phyloP scores from a whole-genome alignment of 2,113 vertebrate species.

The Cyprinodon brontotheroides region DNA sequence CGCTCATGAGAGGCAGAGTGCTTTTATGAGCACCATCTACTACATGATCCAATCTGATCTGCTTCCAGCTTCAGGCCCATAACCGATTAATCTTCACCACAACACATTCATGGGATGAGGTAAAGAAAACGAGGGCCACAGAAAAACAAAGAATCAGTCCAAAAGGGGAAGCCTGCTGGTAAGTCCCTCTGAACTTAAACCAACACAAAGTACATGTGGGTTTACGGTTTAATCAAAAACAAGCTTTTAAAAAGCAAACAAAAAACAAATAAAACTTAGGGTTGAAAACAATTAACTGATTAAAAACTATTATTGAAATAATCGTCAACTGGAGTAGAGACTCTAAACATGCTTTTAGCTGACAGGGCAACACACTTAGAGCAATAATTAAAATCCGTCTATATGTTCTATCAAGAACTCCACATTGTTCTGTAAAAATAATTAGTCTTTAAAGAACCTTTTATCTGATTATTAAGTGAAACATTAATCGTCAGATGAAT shows the following conservation, averaged over 20 bases:
- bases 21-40: slow-evolving; percentile 61
- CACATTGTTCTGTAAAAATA: too few relatives aligned
- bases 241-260: slow-evolving; percentile 22
- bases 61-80: slow-evolving; percentile 35
- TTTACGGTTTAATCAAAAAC: slow-evolving; percentile 51
- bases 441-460: too few relatives aligned
- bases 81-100: slow-evolving; percentile 45
- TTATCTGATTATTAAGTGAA: too few relatives aligned
- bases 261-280: too few relatives aligned
- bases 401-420: too few relatives aligned
- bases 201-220: slow-evolving; percentile 56
- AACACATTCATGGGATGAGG: slow-evolving; percentile 56
- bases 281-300: too few relatives aligned
- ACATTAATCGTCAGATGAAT: too few relatives aligned
- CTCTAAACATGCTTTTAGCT: too few relatives aligned
- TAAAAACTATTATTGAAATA: too few relatives aligned
- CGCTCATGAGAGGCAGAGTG: slow-evolving; percentile 20
- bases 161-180: slow-evolving; percentile 22
- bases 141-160: slow-evolving; percentile 20
- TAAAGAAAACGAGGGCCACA: slow-evolving; percentile 46
- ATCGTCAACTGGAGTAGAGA: too few relatives aligned
- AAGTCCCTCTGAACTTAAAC: slow-evolving; percentile 37
- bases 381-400: too few relatives aligned
- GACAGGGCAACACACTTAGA: too few relatives aligned
- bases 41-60: slow-evolving; percentile 48